These are phyloP conservation scores for Hirtodrosophila trivittata DNA, from an alignment of 2,888 invertebrate species.

Conservation along the genomic window DNA sequence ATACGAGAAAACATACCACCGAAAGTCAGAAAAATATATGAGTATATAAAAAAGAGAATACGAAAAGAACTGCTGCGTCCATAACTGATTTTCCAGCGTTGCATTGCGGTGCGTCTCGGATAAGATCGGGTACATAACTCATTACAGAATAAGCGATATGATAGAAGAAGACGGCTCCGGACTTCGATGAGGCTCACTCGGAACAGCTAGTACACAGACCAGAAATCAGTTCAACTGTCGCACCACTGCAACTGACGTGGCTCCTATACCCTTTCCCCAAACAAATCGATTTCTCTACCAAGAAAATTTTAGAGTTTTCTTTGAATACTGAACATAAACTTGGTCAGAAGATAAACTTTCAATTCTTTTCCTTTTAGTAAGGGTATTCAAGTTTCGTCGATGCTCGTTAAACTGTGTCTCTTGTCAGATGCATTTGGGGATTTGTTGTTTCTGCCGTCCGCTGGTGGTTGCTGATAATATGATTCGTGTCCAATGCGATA, in stretches of 20 bases:
- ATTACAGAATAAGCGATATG: slow-evolving; percentile 68
- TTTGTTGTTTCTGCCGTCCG: slow-evolving; percentile 34
- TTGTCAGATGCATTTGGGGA: slow-evolving; percentile 48
- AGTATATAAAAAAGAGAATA: background rate
- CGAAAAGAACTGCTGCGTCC: slow-evolving; percentile 27
- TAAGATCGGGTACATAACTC: slow-evolving; percentile 79
- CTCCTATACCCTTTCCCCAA: slow-evolving; percentile 1
- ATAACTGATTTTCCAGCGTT: slow-evolving; percentile 54
- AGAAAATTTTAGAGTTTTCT: too few relatives aligned
- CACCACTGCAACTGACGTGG: background rate
- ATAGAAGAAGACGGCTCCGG: slow-evolving; percentile 24
- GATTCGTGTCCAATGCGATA: slow-evolving; percentile 73
- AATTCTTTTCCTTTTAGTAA: background rate
- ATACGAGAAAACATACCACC: slow-evolving; percentile 11
- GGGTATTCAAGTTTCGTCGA: slow-evolving; percentile 25
- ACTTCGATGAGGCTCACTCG: background rate
- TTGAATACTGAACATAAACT: too few relatives aligned
- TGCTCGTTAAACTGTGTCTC: background rate
- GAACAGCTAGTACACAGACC: background rate
- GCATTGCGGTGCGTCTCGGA: slow-evolving; percentile 48
- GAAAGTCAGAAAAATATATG: slow-evolving; percentile 3
- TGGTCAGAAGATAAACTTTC: too few relatives aligned
- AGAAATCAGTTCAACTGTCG: slow-evolving; percentile 5
- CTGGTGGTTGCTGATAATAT: slow-evolving; percentile 62
- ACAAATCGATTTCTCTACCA: too few relatives aligned